These are phyloP conservation scores for Psammodynastes pulverulentus DNA, from an alignment of 2,113 vertebrate genomes.

Conservation along the genomic window DNA sequence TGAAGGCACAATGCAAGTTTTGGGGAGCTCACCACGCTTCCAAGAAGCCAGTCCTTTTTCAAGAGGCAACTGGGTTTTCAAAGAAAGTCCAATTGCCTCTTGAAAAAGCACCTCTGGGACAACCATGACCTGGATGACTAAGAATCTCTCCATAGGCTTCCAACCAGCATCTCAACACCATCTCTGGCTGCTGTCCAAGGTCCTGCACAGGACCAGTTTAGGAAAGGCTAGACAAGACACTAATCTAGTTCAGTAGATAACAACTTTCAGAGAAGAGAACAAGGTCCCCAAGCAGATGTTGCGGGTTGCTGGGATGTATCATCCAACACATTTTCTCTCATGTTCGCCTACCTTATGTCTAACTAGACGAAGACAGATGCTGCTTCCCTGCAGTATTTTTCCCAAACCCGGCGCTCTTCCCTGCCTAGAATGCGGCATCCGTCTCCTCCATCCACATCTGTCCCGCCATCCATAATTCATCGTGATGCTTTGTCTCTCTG, in stretches of 20 bases:
- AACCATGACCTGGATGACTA: neutral
- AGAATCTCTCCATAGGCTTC: neutral
- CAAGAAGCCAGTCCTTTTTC: neutral
- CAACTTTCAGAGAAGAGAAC: neutral
- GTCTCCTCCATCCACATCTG: neutral
- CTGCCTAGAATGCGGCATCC: neutral
- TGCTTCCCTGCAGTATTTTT: neutral
- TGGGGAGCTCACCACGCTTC: neutral
- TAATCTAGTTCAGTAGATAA: neutral
- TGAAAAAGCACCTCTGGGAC: neutral
- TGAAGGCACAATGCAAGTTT: neutral
- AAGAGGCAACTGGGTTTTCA: neutral
- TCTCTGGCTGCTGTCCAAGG: neutral
- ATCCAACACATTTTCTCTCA: neutral
- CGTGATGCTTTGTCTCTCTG: neutral
- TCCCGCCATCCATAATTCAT: conserved; percentile 5
- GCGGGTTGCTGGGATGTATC: neutral
- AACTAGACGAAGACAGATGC: neutral
- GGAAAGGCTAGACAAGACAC: too few species aligned
- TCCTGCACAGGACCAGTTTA: neutral
- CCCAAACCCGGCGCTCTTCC: neutral
- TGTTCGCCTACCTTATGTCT: too few species aligned
- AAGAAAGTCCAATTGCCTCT: neutral
- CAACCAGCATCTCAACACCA: neutral
- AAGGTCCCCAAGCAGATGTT: neutral